These are phyloP conservation scores for Sesia bembeciformis DNA, from an alignment of 2,888 invertebrate species.

Conservation along the genomic window DNA sequence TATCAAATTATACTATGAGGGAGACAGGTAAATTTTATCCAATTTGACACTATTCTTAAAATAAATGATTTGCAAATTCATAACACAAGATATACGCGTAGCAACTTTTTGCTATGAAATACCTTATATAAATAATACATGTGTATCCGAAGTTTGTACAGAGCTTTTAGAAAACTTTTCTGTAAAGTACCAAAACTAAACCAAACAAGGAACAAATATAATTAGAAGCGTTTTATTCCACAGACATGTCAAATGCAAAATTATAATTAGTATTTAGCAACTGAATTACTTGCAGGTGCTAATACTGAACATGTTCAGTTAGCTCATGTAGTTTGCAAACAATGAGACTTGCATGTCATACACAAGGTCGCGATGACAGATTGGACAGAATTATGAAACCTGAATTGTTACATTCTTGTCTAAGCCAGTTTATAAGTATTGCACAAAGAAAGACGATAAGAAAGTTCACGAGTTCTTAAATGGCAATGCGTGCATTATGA, in stretches of 20 bases:
- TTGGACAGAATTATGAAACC: conserved; percentile 21
- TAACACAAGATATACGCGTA: too few relatives aligned
- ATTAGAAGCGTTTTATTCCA: neutral
- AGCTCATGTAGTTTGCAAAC: conserved; percentile 19
- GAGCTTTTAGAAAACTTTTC: too few relatives aligned
- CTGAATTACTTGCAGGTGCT: conserved; percentile 8
- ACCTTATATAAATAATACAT: too few relatives aligned
- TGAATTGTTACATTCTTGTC: conserved; percentile 7
- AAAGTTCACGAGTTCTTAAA: too few relatives aligned
- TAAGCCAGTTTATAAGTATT: neutral
- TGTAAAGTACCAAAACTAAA: too few relatives aligned
- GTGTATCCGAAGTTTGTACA: too few relatives aligned
- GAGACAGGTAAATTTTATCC: too few relatives aligned
- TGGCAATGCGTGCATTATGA: too few relatives aligned
- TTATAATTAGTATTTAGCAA: neutral
- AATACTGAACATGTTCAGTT: neutral
- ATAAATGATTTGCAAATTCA: too few relatives aligned
- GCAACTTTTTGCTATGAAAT: too few relatives aligned
- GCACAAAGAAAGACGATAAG: neutral
- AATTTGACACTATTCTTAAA: too few relatives aligned
- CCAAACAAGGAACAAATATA: neutral
- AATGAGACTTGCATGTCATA: conserved; percentile 22
- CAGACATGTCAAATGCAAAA: neutral
- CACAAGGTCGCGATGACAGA: conserved; percentile 32
- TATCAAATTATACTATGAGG: too few relatives aligned